Base-by-base conservation (phyloP, 2,888 invertebrate species). In the Trichogramma evanescens region DNA sequence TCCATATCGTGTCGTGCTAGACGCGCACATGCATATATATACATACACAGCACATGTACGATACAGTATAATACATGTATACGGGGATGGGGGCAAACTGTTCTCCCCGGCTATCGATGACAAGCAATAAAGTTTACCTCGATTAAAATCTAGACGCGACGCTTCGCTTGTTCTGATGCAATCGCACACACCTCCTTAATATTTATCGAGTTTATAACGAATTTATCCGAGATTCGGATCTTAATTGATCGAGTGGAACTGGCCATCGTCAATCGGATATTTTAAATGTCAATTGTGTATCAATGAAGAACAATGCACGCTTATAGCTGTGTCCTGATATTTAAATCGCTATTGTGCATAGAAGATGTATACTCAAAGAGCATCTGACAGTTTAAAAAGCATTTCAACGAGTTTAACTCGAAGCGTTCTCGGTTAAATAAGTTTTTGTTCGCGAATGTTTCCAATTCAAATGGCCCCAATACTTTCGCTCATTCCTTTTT, bases 41-140 rank as follows among this genome's bases (percentile, higher is more conserved):
- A 9, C 10, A 50, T 9, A 38, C 9, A 39, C 26, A 9, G n/a
- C 39, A 39, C 38, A 6, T 4, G 6, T n/a, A 6, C 9, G 40
- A 8, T 45, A 13, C 52, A 7, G 52, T 41, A 9, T 26, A 6
- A 40, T 51, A 5, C 10, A 42, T 13, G 26, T 44, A 46, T 46
- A 55, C 49, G 53, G 55, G 62, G 61, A 67, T 67, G 63, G 65
- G 65, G 66, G 67, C 64, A 59, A 62, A 65, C 66, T 66, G 66
- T 61, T 63, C 64, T 59, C 65, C 13, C 61, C 60, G 44, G 63
- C 64, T 68, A 67, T 68, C 67, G 63, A 58, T 62, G 66, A 66
- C 65, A 53, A 53, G 66, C 66, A 66, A 65, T 68, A 46, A 54
- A 60, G 50, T 65, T 62, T 62, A 54, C 38, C 51, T 63, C 48